These are phyloP conservation scores for Geophilus truncorum DNA, from an alignment of 2,888 invertebrate species.

Conservation along the genomic window DNA sequence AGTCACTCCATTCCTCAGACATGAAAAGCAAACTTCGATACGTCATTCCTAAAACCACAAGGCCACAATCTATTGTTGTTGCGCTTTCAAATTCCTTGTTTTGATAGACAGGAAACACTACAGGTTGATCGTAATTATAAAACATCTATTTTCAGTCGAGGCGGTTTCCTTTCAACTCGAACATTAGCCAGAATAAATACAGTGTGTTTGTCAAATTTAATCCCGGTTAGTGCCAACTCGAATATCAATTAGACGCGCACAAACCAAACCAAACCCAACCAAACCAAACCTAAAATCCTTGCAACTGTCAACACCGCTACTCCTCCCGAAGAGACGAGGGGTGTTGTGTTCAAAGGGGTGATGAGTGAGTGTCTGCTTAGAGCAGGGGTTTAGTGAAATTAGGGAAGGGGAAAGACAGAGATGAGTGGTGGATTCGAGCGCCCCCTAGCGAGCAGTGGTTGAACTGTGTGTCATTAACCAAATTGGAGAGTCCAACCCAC, in stretches of 20 bases:
- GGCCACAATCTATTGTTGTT: background rate
- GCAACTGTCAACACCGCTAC: background rate
- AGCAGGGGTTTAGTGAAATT: no score
- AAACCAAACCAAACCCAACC: no score
- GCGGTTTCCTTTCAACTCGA: background rate
- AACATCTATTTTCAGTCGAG: background rate
- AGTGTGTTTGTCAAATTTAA: background rate
- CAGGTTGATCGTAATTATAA: background rate
- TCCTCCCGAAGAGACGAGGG: background rate
- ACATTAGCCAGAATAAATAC: background rate
- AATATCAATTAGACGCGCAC: background rate
- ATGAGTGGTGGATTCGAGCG: background rate
- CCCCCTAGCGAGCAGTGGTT: constrained; percentile 1
- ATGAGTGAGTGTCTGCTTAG: background rate
- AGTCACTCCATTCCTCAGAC: no score
- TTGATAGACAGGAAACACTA: background rate
- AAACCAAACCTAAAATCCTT: background rate
- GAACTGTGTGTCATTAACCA: constrained; percentile 5
- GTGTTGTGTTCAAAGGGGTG: constrained; percentile 10
- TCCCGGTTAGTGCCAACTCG: background rate
- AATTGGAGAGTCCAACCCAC: constrained; percentile 4
- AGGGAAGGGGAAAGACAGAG: background rate
- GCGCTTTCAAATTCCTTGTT: background rate
- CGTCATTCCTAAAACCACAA: no score
- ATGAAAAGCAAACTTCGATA: no score